Percentiles rank a stretch among this genome's conserved stretches.
phyloP scores from a whole-genome alignment of 2,888 invertebrate genomes.

The Steromphala cineraria region DNA sequence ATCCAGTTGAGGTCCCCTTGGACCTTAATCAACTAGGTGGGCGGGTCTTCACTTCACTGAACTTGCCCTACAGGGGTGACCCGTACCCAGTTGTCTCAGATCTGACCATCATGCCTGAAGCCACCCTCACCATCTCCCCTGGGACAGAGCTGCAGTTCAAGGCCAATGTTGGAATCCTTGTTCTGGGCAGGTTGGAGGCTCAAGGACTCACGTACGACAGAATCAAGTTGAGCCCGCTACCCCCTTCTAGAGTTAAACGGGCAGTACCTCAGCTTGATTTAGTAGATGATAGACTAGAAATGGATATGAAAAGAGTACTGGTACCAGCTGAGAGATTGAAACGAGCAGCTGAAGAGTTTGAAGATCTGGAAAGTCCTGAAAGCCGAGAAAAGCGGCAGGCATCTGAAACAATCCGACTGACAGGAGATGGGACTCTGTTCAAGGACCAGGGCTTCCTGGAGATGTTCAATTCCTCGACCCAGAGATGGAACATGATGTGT shows the following conservation, averaged over 20 bases:
- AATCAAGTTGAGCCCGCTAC: conserved; percentile 53
- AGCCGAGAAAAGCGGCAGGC: not conserved
- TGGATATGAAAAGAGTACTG: not conserved
- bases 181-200: conserved; percentile 91
- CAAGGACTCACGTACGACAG: conserved; percentile 79
- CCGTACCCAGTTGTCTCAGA: conserved; percentile 83
- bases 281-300: conserved; percentile 23
- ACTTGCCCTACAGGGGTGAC: conserved; percentile 49
- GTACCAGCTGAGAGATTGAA: not conserved
- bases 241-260: conserved; percentile 19
- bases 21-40: conserved; percentile 70
- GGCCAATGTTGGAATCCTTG: conserved; percentile 95
- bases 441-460: conserved; percentile 89
- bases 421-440: conserved; percentile 84
- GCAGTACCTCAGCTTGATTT: conserved; percentile 10
- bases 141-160: conserved; percentile 95
- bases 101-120: conserved; percentile 97
- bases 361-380: not conserved
- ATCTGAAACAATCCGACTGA: conserved; percentile 79
- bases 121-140: conserved; percentile 88
- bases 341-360: not conserved
- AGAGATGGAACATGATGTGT: conserved; percentile 98
- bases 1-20: conserved; percentile 49
- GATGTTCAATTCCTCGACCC: conserved; percentile 94
- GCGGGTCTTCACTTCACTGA: conserved; percentile 80